Base-by-base conservation (phyloP, 2,888 invertebrate species). In the Rhamphomyia laevipes region DNA sequence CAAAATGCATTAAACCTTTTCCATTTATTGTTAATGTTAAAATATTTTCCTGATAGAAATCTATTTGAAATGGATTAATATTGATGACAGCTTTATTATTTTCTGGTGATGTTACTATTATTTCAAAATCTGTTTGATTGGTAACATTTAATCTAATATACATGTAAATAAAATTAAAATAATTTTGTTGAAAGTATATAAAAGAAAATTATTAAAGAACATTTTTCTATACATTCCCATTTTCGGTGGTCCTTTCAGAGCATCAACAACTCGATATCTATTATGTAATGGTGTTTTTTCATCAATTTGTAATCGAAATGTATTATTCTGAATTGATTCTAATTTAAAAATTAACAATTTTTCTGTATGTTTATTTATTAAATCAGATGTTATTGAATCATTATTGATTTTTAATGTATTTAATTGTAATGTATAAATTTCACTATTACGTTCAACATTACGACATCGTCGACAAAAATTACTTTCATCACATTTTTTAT, bases 401-500 rank as follows among this genome's bases (percentile, higher is more conserved):
- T 82, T 81, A 52, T 82, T 78, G 0, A 81, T 76, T 59, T 79
- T 74, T 23, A 87, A 68, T 6, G 82, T 78, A 51, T 82, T 78
- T 43, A 82, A 71, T 58, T 86, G 75, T 33, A 91, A 65, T 41
- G 80, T 76, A 66, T 85, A 93, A 49, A 81, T 78, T 0, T 85
- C 81, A 63, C 81, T 81, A 42, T 82, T 86, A 3, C 84, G 78
- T 59, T 83, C 80, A 13, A 84, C 75, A 54, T 78, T 77, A 38
- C 91, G 77, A 51, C 90, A 79, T 45, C 92, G 81, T 60, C 90
- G 85, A 76, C 95, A 95, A 69, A 95, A 96, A 53, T 93, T 91
- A 64, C 92, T 91, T 69, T 95, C 94, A n/a, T 94, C 90, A 66
- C 95, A 96, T 55, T 86, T 84, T 73, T 94, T 95, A 66, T 95